Base-by-base conservation (phyloP, 2,888 invertebrate species). In the Drosophila algonquin region DNA sequence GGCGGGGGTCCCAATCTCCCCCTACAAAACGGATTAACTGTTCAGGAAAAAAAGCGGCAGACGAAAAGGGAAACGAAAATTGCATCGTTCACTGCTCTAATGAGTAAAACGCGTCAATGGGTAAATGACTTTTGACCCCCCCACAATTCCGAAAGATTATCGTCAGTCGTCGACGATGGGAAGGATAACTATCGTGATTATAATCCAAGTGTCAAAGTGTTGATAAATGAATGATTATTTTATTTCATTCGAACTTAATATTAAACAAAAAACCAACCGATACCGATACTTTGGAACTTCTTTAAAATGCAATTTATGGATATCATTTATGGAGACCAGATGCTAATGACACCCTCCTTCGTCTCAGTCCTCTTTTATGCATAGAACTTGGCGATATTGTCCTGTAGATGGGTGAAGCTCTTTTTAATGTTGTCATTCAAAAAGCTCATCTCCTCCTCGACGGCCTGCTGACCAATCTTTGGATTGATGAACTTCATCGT, bases 401-500 rank as follows among this genome's bases (percentile, higher is more conserved):
- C 77, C 6, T 67, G 71, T 16, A 89, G 35, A 7, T 84, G 32
- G 5, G 21, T 7, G 1, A 85, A 56, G 0, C 59, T 62, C 1
- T 24, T 48, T 4, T 68, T 1, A 0, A 87, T 54, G 0, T n/a
- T 46, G 0, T 73, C 55, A 6, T 87, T 0, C 0, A 75, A 32
- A 16, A 47, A 55, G 2, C 51, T 6, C 18, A 87, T 16, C 0
- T 30, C 10, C 3, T 52, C 53, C 12, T 73, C 47, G 0, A 87
- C 18, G 1, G 14, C 12, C 2, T 71, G 35, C 27, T 62, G 7
- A 5, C 85, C 85, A 0, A 75, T 57, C 12, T 70, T 71, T 12
- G 85, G 77, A 59, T 79, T 52, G 0, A 73, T 98, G 94, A 99
- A 99, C 93, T 99, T 99, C 99, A 99, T 99, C 91, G 97, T 97